phyloP scores from a whole-genome alignment of 2,113 vertebrate genomes.

The Gavialis gangeticus region DNA sequence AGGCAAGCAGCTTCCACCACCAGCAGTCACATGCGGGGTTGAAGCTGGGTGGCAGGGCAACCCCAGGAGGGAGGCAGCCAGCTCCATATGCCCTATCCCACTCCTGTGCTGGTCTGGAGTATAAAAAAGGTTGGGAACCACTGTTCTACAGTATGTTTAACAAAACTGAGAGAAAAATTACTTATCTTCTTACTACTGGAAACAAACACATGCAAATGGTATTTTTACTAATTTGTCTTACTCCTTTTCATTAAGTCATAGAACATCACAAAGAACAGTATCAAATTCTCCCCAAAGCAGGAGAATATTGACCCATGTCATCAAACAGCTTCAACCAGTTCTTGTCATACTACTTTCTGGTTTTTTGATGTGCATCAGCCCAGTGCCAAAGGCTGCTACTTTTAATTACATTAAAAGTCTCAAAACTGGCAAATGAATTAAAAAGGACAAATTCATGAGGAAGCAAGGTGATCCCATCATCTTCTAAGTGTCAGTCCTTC shows the following conservation, averaged over 20 bases:
- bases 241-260: neutral
- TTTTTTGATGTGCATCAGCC: neutral
- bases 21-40: no score
- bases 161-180: neutral
- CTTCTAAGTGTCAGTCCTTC: neutral
- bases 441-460: neutral
- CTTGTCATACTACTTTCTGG: conserved; percentile 44
- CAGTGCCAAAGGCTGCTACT: neutral
- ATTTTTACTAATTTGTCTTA: neutral
- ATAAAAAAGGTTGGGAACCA: no score
- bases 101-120: no score
- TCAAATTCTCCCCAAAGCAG: rapidly evolving
- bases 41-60: no score
- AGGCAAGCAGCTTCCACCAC: no score
- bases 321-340: neutral
- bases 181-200: neutral
- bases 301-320: neutral
- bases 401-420: neutral
- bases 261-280: neutral
- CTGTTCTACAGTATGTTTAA: neutral
- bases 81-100: no score
- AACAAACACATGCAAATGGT: neutral
- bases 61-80: no score
- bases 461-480: neutral
- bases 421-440: conserved; percentile 4